Base-by-base conservation (phyloP, 2,888 invertebrate genomes). In the Microplitis manilae region DNA sequence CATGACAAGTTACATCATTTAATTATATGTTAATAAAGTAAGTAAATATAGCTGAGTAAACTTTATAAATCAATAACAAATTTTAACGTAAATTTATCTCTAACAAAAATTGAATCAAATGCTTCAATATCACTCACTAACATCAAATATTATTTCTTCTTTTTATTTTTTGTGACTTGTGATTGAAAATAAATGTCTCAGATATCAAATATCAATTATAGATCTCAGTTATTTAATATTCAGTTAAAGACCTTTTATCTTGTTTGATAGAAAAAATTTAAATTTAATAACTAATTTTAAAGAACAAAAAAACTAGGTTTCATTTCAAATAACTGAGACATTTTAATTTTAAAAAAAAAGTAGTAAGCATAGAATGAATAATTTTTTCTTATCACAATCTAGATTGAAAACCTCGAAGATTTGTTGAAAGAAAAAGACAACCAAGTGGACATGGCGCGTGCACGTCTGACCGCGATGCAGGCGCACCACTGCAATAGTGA, bases 381-480 rank as follows among this genome's bases (percentile, higher is more conserved):
- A 8, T 62, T 7, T 62, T 7, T 62, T 20, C 5, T 62, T 17
- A 4, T 38, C 61, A 78, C 77, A 73, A 79, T 77, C 39, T 88
- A 99, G 97, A 96, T 99, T 88, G 99, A 99, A 91, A 98, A 98
- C 90, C 92, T 99, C 81, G 99, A 99, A 92, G 98, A 98, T 88
- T 92, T 98, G 74, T 92, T 99, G 73, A 97, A 97, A 91, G 99
- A 99, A 90, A 99, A 98, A 91, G 99, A 99, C 89, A 97, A 97
- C 90, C 98, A 98, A 92, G 96, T 99, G 75, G 97, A 98, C 86
- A 96, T 97, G 95, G 96, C 97, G 1, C 92, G 97, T 82, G 97
- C 97, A 50, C 93, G 97, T 83, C 90, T 96, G 71, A 96, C 96
- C 69, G 96, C 97, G 78, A 96, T 98, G 94, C 97, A 97, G 92